Evolutionary conservation across 1,140 invertebrate species (phyloP), one percentile per base, ranked within the genome.

Genomic region (Goniozus legneri): DNA sequence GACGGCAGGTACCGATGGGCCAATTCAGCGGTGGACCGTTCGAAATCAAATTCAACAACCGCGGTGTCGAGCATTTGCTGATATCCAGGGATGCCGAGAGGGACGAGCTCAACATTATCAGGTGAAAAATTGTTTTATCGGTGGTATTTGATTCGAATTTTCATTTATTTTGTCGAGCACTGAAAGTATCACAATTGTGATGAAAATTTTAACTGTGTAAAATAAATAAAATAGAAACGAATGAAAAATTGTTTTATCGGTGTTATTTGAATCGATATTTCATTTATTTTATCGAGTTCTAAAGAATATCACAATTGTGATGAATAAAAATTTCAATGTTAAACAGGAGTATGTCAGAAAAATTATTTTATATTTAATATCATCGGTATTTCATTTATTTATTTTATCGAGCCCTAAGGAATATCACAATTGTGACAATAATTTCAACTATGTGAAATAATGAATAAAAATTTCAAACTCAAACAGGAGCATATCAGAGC

Each of bases 71-170:
- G 1, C 8, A 39, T 3, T 3, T 67, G 35, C 7, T 54, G 3
- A 40, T 64, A 27, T 13, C 36, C 12, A 54, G 46, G 24, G 44
- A 50, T 15, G 36, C 56, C 31, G 40, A 52, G 0, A 36, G 24
- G 12, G 50, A 32, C 20, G 31, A 46, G 15, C 31, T 58, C 19
- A 62, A 65, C 31, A 54, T 63, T 37, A 48, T 53, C n/a, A 52
- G 56, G 40, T 27, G 10, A 10, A 27, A 27, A 6, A 27, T 27
- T 6, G 24, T 27, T 6, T 33, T 54, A 12, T 40, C n/a, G n/a
- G n/a, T n/a, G n/a, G n/a, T n/a, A n/a, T n/a, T n/a, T n/a, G n/a
- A n/a, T n/a, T n/a, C n/a, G n/a, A n/a, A n/a, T n/a, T n/a, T n/a
- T n/a, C n/a, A n/a, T n/a, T n/a, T n/a, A n/a, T n/a, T n/a, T n/a